Percentiles rank a stretch among this genome's conserved stretches.
phyloP scores from a whole-genome alignment of 2,888 invertebrate species.

The Bugula neritina region DNA sequence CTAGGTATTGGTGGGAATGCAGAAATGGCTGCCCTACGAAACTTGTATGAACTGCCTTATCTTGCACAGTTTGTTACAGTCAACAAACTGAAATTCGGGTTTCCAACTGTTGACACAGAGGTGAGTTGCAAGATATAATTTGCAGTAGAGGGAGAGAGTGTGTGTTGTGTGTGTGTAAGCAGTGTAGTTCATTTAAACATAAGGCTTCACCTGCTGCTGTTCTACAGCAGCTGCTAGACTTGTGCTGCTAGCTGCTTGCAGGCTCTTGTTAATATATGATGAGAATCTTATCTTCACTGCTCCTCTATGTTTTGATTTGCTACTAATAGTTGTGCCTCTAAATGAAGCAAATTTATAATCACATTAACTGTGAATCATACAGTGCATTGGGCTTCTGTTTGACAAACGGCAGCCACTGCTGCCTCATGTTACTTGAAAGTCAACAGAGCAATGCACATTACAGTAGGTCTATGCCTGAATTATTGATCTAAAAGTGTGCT shows the following conservation, averaged over 20 bases:
- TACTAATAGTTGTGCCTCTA: background rate
- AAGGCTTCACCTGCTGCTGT: no score
- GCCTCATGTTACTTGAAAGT: background rate
- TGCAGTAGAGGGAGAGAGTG: no score
- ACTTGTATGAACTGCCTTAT: constrained; percentile 20
- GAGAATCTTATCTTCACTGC: background rate
- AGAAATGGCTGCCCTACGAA: background rate
- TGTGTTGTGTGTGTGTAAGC: background rate
- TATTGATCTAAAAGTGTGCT: constrained; percentile 14
- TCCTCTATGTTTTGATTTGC: constrained; percentile 15
- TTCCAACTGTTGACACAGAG: constrained; percentile 11
- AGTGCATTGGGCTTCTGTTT: background rate
- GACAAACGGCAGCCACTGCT: background rate
- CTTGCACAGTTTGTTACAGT: constrained; percentile 16
- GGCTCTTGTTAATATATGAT: no score
- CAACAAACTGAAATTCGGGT: constrained; percentile 13
- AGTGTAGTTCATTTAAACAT: background rate
- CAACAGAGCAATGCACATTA: background rate
- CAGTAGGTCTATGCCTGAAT: background rate
- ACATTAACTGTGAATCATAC: constrained; percentile 8
- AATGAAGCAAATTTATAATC: background rate
- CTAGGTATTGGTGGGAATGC: background rate
- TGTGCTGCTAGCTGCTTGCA: no score
- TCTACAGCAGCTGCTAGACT: no score
- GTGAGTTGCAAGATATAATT: no score